A percentile compares a stretch with the other conserved stretches of the same genome.
Evolutionary conservation across 2,888 invertebrate genomes (phyloP).

Genomic region (Cabera pusaria): DNA sequence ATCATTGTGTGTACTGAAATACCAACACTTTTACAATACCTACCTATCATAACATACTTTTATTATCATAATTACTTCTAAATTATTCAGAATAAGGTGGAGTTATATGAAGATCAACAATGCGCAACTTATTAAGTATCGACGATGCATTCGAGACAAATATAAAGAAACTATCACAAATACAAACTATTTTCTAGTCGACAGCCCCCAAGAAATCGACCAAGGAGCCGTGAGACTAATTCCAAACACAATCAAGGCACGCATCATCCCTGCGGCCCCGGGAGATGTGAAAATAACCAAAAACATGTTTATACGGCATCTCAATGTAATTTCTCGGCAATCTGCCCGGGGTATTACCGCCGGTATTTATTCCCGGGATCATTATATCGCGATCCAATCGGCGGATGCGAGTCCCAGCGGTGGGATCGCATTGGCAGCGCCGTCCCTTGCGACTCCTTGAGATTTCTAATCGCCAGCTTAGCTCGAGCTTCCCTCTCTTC

Average conservation of each 20-base stretch:
- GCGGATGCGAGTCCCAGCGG: conserved; percentile 42
- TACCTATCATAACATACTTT: too few species aligned
- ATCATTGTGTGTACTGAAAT: too few species aligned
- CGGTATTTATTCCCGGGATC: conserved; percentile 69
- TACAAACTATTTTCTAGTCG: too few species aligned
- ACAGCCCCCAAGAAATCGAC: conserved; percentile 1
- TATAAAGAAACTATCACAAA: too few species aligned
- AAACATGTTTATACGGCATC: conserved; percentile 37
- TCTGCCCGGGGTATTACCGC: conserved; percentile 57
- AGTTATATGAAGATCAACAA: too few species aligned
- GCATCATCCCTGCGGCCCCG: conserved; percentile 21
- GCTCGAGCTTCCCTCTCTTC: conserved; percentile 26
- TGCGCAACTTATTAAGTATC: too few species aligned
- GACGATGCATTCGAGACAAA: too few species aligned
- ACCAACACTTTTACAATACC: too few species aligned
- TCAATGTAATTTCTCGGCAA: conserved; percentile 46
- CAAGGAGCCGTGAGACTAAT: conserved; percentile 21
- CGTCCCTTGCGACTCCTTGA: conserved; percentile 59
- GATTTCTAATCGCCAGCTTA: conserved; percentile 44
- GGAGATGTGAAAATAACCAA: conserved; percentile 35
- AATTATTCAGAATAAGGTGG: too few species aligned
- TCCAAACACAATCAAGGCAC: conserved; percentile 27
- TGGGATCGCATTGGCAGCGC: conserved; percentile 58
- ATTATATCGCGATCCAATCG: conserved; percentile 67
- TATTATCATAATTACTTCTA: too few species aligned